Evolutionary conservation across 2,113 vertebrate genomes (phyloP).

Genomic region (Apaloderma vittatum): DNA sequence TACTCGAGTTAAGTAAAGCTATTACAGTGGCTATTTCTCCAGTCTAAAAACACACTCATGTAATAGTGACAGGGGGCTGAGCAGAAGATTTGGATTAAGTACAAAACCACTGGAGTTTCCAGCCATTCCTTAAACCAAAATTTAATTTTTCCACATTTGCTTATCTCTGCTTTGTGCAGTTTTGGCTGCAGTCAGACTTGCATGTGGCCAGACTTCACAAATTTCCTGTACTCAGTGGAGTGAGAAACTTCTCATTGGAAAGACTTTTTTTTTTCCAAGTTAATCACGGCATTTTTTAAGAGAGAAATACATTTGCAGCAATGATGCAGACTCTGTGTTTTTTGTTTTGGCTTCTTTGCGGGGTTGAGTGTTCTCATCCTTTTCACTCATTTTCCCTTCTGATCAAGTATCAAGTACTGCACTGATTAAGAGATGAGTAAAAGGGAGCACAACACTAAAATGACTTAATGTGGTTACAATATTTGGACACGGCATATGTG

Average conservation of each 20-base stretch:
- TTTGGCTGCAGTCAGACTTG: not conserved
- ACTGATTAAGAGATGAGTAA: not conserved
- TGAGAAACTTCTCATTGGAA: not conserved
- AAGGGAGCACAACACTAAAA: not conserved
- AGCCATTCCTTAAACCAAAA: not conserved
- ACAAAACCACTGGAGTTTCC: not conserved
- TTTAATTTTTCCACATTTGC: not conserved
- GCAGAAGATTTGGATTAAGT: not conserved
- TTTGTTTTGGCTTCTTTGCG: not conserved
- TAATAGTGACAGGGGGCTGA: not conserved
- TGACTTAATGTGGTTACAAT: not conserved
- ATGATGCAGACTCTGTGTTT: not conserved
- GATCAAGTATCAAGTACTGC: not conserved
- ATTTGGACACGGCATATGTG: not conserved
- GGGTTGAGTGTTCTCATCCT: not conserved
- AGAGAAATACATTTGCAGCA: not conserved
- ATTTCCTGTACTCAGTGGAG: not conserved
- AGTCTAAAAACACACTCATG: not conserved
- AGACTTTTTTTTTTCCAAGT: not conserved
- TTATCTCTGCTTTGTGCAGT: not conserved
- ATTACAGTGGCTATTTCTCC: not conserved
- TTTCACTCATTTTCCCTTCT: not conserved
- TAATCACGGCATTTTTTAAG: not conserved
- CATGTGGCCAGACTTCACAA: not conserved
- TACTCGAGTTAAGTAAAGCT: not conserved